Evolutionary conservation across 2,113 vertebrate species (phyloP).

Genomic region (Turnix velox): DNA sequence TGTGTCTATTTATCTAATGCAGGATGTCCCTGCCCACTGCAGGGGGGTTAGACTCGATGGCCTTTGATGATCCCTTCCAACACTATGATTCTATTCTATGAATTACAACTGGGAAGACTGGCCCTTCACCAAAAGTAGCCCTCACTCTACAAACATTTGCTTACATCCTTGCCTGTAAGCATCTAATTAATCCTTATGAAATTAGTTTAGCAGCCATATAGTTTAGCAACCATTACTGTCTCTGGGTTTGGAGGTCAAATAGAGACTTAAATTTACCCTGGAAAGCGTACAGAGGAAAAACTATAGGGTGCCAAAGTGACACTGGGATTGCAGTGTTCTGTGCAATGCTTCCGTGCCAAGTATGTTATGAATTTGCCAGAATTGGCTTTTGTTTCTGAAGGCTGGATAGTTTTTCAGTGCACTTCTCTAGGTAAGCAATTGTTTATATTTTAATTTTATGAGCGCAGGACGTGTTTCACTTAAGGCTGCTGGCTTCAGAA

Average conservation of each 20-base stretch:
- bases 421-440: neutral
- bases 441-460: neutral
- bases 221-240: neutral
- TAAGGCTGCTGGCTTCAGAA: neutral
- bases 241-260: neutral
- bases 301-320: neutral
- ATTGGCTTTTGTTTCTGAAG: neutral
- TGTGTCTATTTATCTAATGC: too few relatives aligned
- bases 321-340: neutral
- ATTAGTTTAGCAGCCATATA: too few relatives aligned
- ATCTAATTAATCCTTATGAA: neutral
- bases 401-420: neutral
- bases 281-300: neutral
- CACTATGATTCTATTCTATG: too few relatives aligned
- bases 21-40: too few relatives aligned
- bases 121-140: slow-evolving; percentile 8
- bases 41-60: too few relatives aligned
- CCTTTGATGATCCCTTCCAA: too few relatives aligned
- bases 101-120: neutral
- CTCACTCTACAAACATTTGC: neutral
- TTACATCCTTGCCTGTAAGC: slow-evolving; percentile 19
- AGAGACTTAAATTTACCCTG: neutral
- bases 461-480: neutral
- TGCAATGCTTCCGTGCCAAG: neutral
- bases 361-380: neutral